These are phyloP conservation scores for Stichopus horrens DNA, from an alignment of 53 echinoderm and acorn worm genomes.

Conservation along the genomic window DNA sequence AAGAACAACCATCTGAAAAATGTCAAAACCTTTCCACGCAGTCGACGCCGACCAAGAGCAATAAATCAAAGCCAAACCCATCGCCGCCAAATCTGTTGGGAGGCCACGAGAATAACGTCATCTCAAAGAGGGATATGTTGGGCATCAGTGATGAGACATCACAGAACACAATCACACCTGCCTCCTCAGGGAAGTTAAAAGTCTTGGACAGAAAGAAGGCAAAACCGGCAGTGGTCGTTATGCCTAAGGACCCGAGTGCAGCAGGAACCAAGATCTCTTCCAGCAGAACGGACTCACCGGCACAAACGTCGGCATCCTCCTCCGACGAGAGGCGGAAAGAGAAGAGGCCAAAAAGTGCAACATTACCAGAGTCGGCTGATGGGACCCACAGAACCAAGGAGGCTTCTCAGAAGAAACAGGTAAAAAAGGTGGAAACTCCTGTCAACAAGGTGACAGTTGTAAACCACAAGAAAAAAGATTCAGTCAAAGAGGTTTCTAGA, in stretches of 20 bases:
- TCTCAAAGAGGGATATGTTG: constrained; percentile 8
- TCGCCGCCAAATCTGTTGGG: background rate
- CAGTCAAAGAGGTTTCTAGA: constrained; percentile 27
- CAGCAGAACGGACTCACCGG: constrained; percentile 1
- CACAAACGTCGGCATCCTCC: constrained; percentile 15
- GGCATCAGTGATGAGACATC: background rate
- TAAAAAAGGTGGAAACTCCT: background rate
- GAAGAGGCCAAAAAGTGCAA: constrained; percentile 46
- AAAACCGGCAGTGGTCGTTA: background rate
- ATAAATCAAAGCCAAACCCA: constrained; percentile 11
- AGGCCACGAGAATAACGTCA: background rate
- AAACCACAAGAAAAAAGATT: constrained; percentile 31
- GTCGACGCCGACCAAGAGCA: constrained; percentile 46
- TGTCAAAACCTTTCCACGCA: constrained; percentile 38
- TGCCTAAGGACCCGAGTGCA: background rate
- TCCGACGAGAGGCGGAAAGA: constrained; percentile 40
- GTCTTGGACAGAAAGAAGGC: constrained; percentile 5
- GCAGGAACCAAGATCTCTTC: constrained; percentile 12
- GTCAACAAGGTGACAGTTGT: background rate
- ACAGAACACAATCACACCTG: constrained; percentile 37
- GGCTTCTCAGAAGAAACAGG: background rate
- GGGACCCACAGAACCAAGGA: constrained; percentile 5
- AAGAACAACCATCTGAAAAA: constrained; percentile 15
- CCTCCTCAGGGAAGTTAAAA: constrained; percentile 43
- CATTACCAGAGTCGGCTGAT: background rate